Evolutionary conservation across 1,140 invertebrate genomes (phyloP).

Genomic region (Coptotermes formosanus): DNA sequence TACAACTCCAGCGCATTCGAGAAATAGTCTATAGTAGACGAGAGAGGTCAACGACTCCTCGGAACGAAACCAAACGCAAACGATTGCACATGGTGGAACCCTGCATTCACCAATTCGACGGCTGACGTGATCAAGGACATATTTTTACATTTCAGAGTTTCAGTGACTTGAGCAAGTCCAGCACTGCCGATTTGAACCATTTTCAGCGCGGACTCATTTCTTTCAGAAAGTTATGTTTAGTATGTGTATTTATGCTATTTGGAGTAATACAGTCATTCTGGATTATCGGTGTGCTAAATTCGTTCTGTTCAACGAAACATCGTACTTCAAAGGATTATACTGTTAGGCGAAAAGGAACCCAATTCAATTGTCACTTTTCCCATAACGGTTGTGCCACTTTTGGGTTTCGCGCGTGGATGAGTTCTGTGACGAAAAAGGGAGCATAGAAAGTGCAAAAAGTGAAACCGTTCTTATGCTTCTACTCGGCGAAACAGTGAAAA

Average conservation of each 20-base stretch:
- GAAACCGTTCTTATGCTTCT: not conserved
- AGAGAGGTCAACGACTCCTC: constrained; percentile 12
- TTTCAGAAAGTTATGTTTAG: not conserved
- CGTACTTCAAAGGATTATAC: not conserved
- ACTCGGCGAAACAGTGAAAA: constrained; percentile 1
- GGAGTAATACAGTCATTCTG: not conserved
- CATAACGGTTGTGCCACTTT: constrained; percentile 17
- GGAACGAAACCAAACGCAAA: constrained; percentile 15
- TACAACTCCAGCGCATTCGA: constrained; percentile 13
- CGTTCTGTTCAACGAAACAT: not conserved
- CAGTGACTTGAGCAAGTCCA: not conserved
- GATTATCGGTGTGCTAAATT: not conserved
- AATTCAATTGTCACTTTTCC: not conserved
- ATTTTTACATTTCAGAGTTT: constrained; percentile 10
- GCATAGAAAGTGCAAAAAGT: constrained; percentile 18
- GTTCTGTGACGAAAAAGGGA: not conserved
- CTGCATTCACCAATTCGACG: constrained; percentile 10
- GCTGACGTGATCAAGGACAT: constrained; percentile 9
- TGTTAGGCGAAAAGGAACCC: not conserved
- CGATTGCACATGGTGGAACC: constrained; percentile 16
- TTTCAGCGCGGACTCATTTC: not conserved
- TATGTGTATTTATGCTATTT: not conserved
- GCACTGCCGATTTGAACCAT: not conserved
- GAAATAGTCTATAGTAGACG: not conserved
- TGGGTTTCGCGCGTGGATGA: constrained; percentile 11